Evolutionary conservation across 2,113 vertebrate genomes (phyloP).

Genomic region (Piliocolobus tephrosceles): DNA sequence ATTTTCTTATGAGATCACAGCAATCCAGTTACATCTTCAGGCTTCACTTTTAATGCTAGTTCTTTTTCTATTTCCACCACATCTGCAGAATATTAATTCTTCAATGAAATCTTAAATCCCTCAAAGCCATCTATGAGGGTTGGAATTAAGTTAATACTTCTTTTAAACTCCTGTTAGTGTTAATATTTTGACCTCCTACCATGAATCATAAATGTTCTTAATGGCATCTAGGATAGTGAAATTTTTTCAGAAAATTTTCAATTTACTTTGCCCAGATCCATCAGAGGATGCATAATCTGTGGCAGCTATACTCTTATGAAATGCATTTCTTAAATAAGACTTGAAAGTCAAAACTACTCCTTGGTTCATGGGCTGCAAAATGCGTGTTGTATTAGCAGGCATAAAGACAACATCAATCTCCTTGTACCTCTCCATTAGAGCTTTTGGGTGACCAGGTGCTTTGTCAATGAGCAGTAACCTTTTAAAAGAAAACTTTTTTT

Average conservation of each 20-base stretch:
- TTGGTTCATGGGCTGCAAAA: neutral
- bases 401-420: neutral
- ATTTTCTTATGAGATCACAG: neutral
- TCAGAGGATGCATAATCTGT: neutral
- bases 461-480: neutral
- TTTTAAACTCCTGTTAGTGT: neutral
- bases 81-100: neutral
- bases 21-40: neutral
- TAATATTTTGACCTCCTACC: neutral
- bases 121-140: neutral
- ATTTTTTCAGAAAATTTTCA: neutral
- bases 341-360: neutral
- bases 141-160: neutral
- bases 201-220: neutral
- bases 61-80: neutral
- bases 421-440: neutral
- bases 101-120: neutral
- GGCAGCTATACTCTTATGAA: neutral
- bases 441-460: neutral
- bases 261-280: neutral
- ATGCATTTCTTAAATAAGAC: neutral
- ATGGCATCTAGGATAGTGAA: neutral
- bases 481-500: neutral
- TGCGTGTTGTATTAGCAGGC: neutral
- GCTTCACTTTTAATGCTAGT: neutral